Evolutionary conservation across 2,113 vertebrate species (phyloP).

Genomic region (Actenoides lindsayi): DNA sequence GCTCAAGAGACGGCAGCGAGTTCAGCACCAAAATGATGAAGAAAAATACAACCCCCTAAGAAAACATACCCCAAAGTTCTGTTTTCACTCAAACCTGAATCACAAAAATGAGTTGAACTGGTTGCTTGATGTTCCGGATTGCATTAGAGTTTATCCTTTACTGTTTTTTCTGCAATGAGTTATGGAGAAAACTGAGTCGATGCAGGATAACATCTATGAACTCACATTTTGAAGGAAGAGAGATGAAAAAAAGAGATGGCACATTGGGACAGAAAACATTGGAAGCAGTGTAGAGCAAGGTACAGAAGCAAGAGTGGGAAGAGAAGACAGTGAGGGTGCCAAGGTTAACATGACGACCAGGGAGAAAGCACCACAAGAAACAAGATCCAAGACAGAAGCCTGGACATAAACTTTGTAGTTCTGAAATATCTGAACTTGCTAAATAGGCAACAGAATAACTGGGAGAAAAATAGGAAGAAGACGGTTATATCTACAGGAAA

Average conservation of each 20-base stretch:
- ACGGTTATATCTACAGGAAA: neutral
- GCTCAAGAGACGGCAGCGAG: accelerated
- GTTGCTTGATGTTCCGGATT: neutral
- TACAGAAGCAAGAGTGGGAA: neutral
- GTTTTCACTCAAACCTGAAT: no score
- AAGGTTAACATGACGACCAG: neutral
- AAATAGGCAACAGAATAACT: neutral
- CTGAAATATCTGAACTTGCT: neutral
- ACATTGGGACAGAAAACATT: accelerated
- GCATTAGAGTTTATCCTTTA: neutral
- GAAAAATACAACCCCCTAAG: neutral
- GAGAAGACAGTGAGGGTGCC: neutral
- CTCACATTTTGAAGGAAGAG: neutral
- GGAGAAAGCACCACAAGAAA: neutral
- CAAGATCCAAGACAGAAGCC: neutral
- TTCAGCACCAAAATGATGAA: neutral
- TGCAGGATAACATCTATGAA: accelerated
- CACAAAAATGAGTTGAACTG: neutral
- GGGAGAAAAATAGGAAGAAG: neutral
- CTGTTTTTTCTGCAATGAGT: neutral
- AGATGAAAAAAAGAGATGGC: neutral
- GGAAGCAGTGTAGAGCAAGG: neutral
- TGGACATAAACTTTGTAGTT: neutral
- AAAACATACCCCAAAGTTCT: neutral
- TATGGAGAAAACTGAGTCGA: neutral